phyloP scores from a whole-genome alignment of 2,888 invertebrate genomes.

The Leucoptera coffeella region DNA sequence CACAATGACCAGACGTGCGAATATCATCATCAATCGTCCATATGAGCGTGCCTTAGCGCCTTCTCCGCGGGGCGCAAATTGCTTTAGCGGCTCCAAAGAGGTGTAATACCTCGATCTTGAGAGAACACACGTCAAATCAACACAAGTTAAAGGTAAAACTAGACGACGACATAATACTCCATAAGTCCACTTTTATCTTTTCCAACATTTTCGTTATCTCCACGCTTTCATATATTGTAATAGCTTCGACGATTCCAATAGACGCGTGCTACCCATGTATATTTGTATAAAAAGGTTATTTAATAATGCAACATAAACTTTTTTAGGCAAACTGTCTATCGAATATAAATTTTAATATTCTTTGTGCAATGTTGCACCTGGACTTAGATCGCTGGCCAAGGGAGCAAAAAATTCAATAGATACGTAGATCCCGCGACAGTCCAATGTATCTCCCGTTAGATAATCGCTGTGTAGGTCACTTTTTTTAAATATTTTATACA shows the following conservation, averaged over 20 bases:
- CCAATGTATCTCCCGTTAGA: constrained; percentile 34
- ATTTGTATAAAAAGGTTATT: too few relatives aligned
- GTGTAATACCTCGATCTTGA: constrained; percentile 1
- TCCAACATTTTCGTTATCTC: too few relatives aligned
- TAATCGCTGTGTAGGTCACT: constrained; percentile 36
- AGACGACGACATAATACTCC: too few relatives aligned
- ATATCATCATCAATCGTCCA: too few relatives aligned
- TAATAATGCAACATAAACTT: too few relatives aligned
- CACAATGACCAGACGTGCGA: too few relatives aligned
- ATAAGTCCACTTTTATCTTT: too few relatives aligned
- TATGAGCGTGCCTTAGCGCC: too few relatives aligned
- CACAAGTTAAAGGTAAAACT: constrained; percentile 1
- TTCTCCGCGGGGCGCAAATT: constrained; percentile 33
- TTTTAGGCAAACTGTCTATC: too few relatives aligned
- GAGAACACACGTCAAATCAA: not conserved
- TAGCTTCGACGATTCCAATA: too few relatives aligned
- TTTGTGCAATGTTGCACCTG: constrained; percentile 28
- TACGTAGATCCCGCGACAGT: constrained; percentile 12
- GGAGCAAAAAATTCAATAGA: constrained; percentile 41
- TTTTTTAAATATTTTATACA: constrained; percentile 24
- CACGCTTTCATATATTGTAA: too few relatives aligned
- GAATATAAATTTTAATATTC: constrained; percentile 2
- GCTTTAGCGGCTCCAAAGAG: constrained; percentile 14
- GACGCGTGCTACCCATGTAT: too few relatives aligned
- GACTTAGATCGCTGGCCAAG: constrained; percentile 34